Base-by-base conservation (phyloP, 2,113 vertebrate species). In the Smithornis capensis region DNA sequence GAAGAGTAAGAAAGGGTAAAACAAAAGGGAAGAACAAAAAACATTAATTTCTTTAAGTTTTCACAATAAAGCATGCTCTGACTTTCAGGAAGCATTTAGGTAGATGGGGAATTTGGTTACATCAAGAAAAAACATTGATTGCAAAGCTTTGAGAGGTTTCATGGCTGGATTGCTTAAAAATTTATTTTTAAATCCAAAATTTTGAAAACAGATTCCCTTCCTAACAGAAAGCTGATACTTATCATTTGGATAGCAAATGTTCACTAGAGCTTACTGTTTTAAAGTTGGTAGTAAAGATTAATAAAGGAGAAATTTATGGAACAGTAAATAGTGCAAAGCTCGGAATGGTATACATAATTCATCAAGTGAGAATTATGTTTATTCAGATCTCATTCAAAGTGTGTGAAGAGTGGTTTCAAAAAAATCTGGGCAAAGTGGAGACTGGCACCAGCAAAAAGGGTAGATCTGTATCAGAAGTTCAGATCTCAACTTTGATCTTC, bases 1-100 rank as follows among this genome's bases (percentile, higher is more conserved):
- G 2, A 2, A 8, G 5, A 11, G 15, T 16, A 24, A 19, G 2
- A 17, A 37, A 37, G 15, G 5, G 14, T 3, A 25, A 25, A 9
- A 28, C 14, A 21, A 42, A 67, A 38, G 6, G 9, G 6, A 53
- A 69, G 25, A 23, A 15, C 40, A 40, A 62, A 83, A 75, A 79
- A 16, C 14, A 27, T 6, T n/a, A 9, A 29, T 62, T 37, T 69
- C 31, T 71, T 38, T 10, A 27, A 4, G 7, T 69, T 90, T 87
- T 35, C 24, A 42, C 7, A 24, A 31, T n/a, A 38, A 74, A 77
- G 3, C 5, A 67, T 13, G 4, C 10, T 27, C 19, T 57, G 23
- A 47, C 75, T 77, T 55, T 88, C 44, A 65, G 28, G 52, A 68
- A 85, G 11, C 6, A 6, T n/a, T 89, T 78, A 52, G 27, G 35